Evolutionary conservation across 2,888 invertebrate genomes (phyloP).

Genomic region (Hydrotaea cyrtoneurina): DNA sequence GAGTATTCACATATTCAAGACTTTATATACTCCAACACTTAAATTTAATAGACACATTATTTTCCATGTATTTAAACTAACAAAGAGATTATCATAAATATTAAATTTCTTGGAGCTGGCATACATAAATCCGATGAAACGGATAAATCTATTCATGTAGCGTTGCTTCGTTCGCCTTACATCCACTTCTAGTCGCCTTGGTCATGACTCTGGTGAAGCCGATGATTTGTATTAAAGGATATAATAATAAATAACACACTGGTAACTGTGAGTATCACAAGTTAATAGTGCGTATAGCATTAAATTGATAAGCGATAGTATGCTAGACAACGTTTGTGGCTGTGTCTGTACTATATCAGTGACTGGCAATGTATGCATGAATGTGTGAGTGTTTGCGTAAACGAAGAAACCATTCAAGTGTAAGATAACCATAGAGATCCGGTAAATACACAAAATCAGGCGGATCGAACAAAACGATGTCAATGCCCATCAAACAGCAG

Average conservation of each 20-base stretch:
- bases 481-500: not conserved
- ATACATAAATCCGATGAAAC: not conserved
- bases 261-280: slow-evolving; percentile 6
- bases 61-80: not conserved
- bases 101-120: not conserved
- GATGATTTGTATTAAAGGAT: slow-evolving; percentile 21
- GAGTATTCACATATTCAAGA: no score
- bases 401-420: slow-evolving; percentile 40
- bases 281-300: slow-evolving; percentile 50
- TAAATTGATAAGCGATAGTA: slow-evolving; percentile 49
- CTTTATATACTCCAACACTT: no score
- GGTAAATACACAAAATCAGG: not conserved
- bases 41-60: not conserved
- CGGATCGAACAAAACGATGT: not conserved
- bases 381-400: not conserved
- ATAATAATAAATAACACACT: slow-evolving; percentile 6
- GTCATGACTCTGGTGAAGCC: not conserved
- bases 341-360: not conserved
- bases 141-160: not conserved
- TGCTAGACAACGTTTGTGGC: not conserved
- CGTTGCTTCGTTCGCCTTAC: not conserved
- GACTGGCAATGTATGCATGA: no score
- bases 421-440: slow-evolving; percentile 36
- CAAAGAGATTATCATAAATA: not conserved
- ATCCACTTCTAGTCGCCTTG: not conserved